Evolutionary conservation across 2,888 invertebrate genomes (phyloP).

Genomic region (Netelia inedita): DNA sequence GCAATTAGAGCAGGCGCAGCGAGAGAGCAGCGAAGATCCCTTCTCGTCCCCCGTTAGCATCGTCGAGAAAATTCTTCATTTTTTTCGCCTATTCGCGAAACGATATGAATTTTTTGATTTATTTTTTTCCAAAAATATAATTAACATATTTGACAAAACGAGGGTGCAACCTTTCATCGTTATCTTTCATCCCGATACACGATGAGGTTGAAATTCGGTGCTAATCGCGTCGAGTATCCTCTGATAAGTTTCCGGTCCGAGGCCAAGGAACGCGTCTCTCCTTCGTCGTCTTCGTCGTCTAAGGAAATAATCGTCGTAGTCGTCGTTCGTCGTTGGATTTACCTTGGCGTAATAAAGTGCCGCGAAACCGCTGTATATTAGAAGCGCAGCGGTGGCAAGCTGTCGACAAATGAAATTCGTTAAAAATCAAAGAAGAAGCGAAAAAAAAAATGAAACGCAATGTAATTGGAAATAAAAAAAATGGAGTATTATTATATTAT

Average conservation of each 20-base stretch:
- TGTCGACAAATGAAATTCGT: constrained; percentile 84
- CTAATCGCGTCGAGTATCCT: constrained; percentile 88
- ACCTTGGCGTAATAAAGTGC: constrained; percentile 96
- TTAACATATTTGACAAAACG: not conserved
- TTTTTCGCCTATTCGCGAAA: not conserved
- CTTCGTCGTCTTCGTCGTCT: constrained; percentile 87
- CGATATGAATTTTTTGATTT: not conserved
- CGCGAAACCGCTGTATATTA: constrained; percentile 94
- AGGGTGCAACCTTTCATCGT: not conserved
- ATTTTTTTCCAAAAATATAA: not conserved
- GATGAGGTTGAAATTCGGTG: constrained; percentile 16
- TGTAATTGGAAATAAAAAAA: not conserved
- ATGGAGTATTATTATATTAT: not conserved
- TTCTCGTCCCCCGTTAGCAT: not conserved
- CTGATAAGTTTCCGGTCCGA: constrained; percentile 89
- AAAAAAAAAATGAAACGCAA: not conserved
- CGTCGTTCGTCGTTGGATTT: constrained; percentile 92
- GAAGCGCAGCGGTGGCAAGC: constrained; percentile 92
- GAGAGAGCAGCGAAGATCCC: not conserved
- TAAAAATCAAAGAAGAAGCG: not conserved
- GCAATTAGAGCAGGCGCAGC: not conserved
- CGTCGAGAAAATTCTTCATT: not conserved
- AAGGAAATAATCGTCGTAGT: constrained; percentile 91
- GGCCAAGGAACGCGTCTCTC: constrained; percentile 85
- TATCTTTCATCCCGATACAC: not conserved